phyloP scores from a whole-genome alignment of 2,888 invertebrate genomes.

The Timema cristinae region DNA sequence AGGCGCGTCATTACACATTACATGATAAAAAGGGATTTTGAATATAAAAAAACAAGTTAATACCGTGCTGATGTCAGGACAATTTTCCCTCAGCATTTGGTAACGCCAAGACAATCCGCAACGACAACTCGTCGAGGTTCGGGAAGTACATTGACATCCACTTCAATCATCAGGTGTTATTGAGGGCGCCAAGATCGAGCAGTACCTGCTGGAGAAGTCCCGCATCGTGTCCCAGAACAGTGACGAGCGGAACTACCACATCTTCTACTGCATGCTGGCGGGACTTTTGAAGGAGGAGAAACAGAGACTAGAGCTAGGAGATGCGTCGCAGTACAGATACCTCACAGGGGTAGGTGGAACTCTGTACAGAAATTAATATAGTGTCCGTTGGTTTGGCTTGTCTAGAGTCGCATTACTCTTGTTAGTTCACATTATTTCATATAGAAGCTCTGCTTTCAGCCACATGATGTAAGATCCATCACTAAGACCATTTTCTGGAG shows the following conservation, averaged over 20 bases:
- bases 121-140: too few species aligned
- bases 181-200: conserved; percentile 91
- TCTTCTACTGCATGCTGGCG: conserved; percentile 87
- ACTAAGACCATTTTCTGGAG: too few species aligned
- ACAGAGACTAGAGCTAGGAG: conserved; percentile 67
- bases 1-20: too few species aligned
- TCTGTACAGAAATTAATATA: too few species aligned
- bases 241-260: conserved; percentile 92
- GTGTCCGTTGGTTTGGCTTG: too few species aligned
- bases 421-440: too few species aligned
- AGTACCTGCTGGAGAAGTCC: conserved; percentile 92
- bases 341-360: too few species aligned
- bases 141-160: conserved; percentile 99
- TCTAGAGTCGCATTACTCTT: too few species aligned
- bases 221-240: conserved; percentile 84
- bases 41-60: too few species aligned
- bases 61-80: too few species aligned
- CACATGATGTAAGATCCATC: too few species aligned
- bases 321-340: conserved; percentile 73
- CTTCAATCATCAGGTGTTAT: conserved; percentile 85
- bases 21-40: not conserved
- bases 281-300: conserved; percentile 79
- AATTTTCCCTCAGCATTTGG: conserved; percentile 82
- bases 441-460: too few species aligned
- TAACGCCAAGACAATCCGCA: conserved; percentile 92